These are phyloP conservation scores for Leistus spinibarbis DNA, from an alignment of 2,888 invertebrate genomes.

Conservation along the genomic window DNA sequence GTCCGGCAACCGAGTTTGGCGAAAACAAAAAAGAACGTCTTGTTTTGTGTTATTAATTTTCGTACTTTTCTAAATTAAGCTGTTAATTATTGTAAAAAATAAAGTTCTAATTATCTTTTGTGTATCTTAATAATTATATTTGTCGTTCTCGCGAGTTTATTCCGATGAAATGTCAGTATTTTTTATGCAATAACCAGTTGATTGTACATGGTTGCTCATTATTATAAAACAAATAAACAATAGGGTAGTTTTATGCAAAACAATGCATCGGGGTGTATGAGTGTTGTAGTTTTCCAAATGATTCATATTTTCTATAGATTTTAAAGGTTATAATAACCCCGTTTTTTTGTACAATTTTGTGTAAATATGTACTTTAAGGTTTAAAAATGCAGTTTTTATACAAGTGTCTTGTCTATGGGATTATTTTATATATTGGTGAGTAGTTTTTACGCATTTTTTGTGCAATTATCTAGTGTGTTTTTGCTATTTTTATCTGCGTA, in stretches of 20 bases:
- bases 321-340: constrained; percentile 4
- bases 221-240: not conserved
- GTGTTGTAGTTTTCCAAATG: not conserved
- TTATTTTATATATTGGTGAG: constrained; percentile 36
- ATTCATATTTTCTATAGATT: not conserved
- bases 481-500: not conserved
- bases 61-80: constrained; percentile 33
- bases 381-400: constrained; percentile 36
- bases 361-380: constrained; percentile 29
- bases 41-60: constrained; percentile 37
- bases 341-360: constrained; percentile 22
- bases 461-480: not conserved
- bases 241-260: not conserved
- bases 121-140: not conserved
- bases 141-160: not conserved
- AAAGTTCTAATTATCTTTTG: not conserved
- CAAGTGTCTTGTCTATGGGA: constrained; percentile 30
- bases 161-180: not conserved
- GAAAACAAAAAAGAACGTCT: constrained; percentile 28
- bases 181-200: not conserved
- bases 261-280: not conserved
- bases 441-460: not conserved
- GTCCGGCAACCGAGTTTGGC: constrained; percentile 10
- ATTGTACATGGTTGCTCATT: not conserved
- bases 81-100: constrained; percentile 27